Conservation (phyloP, 2,113 vertebrate species). For the Sebastes schlegelii region DNA sequence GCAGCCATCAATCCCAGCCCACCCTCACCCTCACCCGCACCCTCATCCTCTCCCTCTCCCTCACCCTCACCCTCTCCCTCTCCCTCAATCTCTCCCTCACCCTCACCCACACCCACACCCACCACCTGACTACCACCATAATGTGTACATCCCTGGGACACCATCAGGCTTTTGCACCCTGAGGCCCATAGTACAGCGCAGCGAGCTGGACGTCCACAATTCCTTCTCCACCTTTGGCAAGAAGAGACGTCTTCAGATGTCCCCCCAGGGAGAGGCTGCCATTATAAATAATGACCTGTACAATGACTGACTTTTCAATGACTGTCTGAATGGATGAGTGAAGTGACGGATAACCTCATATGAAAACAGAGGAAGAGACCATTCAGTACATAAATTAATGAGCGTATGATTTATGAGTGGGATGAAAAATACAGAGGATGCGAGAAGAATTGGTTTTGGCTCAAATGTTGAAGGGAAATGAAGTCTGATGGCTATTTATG, state of each 20-base stretch:
- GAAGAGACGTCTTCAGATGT: conserved; percentile 88
- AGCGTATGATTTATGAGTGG: conserved; percentile 32
- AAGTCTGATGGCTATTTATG: conserved; percentile 51
- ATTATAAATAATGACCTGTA: conserved; percentile 92
- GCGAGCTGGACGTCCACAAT: conserved; percentile 89
- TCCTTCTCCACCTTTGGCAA: conserved; percentile 95
- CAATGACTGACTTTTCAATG: conserved; percentile 76
- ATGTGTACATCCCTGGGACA: conserved; percentile 92
- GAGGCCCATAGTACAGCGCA: conserved; percentile 82
- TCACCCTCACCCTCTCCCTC: conserved; percentile 68
- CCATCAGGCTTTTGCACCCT: conserved; percentile 86
- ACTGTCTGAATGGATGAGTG: conserved; percentile 28
- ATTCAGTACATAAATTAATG: conserved; percentile 28
- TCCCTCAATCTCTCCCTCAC: conserved; percentile 66
- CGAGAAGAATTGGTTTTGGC: conserved; percentile 36
- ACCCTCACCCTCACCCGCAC: conserved; percentile 59
- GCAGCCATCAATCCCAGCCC: conserved; percentile 78
- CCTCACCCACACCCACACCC: conserved; percentile 75
- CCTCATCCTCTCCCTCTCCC: conserved; percentile 75
- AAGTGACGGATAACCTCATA: conserved; percentile 37
- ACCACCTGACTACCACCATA: conserved; percentile 92
- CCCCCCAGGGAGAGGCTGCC: conserved; percentile 85
- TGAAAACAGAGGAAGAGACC: conserved; percentile 25
- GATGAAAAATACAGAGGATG: conserved; percentile 29
- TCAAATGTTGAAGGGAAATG: conserved; percentile 27